These are phyloP conservation scores for Emmelina monodactyla DNA, from an alignment of 2,888 invertebrate genomes.

Conservation along the genomic window DNA sequence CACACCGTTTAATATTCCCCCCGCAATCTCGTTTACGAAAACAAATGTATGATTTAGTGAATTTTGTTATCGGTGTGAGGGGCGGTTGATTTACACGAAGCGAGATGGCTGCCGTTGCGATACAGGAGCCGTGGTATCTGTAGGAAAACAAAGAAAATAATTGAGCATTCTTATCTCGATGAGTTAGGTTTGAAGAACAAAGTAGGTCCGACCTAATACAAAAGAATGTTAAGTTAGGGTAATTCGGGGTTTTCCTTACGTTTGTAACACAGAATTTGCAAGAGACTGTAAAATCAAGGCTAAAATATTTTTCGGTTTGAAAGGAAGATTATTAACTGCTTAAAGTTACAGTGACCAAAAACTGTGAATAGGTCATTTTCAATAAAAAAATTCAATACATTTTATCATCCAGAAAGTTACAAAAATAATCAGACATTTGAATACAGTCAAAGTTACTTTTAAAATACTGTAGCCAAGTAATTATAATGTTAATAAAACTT, in stretches of 20 bases:
- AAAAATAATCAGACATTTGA: no score
- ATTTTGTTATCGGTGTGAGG: constrained; percentile 47
- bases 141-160: constrained; percentile 30
- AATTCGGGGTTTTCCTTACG: no score
- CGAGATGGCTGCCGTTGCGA: constrained; percentile 22
- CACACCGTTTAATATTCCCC: constrained; percentile 28
- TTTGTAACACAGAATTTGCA: no score
- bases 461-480: constrained; percentile 18
- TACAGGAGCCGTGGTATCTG: constrained; percentile 19
- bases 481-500: constrained; percentile 32
- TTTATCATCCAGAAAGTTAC: no score
- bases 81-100: constrained; percentile 54
- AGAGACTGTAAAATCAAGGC: no score
- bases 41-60: constrained; percentile 55
- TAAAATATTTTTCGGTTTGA: no score
- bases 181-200: not conserved
- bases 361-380: no score
- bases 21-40: constrained; percentile 31
- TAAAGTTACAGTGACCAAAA: no score
- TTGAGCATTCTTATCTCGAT: constrained; percentile 28
- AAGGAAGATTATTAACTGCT: no score
- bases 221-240: no score
- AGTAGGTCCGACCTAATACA: no score
- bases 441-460: not conserved
- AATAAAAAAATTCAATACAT: no score